These are phyloP conservation scores for Coecobrya sp. DNA, from an alignment of 2,888 invertebrate genomes.

Conservation along the genomic window DNA sequence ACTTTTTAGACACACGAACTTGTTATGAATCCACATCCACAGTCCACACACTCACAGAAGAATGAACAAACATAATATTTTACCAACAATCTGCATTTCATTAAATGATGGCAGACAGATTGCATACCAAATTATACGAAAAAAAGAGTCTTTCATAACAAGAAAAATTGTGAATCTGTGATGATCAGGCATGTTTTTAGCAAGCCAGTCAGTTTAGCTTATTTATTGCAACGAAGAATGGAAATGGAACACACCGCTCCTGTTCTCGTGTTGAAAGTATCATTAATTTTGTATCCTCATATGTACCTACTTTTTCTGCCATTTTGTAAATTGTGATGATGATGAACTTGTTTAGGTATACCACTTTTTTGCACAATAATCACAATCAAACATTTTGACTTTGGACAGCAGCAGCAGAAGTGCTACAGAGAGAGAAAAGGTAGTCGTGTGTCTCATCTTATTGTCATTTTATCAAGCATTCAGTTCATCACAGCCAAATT, in stretches of 20 bases:
- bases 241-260: conserved; percentile 34
- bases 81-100: conserved; percentile 12
- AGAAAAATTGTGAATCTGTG: conserved; percentile 27
- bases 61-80: conserved; percentile 44
- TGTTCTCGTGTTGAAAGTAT: conserved; percentile 41
- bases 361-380: not conserved
- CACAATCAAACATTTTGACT: conserved; percentile 4
- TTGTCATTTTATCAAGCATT: conserved; percentile 1
- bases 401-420: conserved; percentile 13
- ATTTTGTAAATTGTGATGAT: not conserved
- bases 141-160: not conserved
- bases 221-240: conserved; percentile 25
- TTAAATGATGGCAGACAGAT: conserved; percentile 46
- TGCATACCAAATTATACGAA: conserved; percentile 25
- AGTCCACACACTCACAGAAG: no score
- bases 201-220: conserved; percentile 34
- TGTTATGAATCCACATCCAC: conserved; percentile 3
- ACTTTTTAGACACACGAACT: conserved; percentile 8
- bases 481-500: not conserved
- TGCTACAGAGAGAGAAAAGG: no score
- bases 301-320: not conserved
- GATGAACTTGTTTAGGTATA: conserved; percentile 25
- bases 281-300: conserved; percentile 9
- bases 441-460: conserved; percentile 45
- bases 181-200: conserved; percentile 26